A percentile compares a stretch with the other conserved stretches of the same genome.
Conservation (phyloP, 2,888 invertebrate genomes). For the Synanthedon andrenaeformis region DNA sequence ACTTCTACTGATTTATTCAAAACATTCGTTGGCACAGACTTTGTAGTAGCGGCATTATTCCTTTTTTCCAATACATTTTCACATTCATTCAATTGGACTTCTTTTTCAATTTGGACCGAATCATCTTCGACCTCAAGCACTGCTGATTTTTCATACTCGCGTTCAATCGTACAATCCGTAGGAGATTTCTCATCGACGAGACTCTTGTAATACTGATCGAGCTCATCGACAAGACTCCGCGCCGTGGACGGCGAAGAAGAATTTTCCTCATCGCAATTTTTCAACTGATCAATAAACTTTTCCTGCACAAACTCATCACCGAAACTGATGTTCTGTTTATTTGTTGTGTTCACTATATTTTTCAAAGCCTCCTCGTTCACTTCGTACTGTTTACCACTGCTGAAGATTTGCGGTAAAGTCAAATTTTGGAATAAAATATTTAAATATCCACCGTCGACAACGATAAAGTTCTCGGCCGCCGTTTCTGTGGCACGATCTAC, state of each 20-base stretch:
- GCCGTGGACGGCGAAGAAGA: slow-evolving; percentile 51
- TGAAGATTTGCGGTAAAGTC: slow-evolving; percentile 51
- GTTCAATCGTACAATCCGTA: background rate
- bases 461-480: slow-evolving; percentile 40
- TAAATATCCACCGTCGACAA: slow-evolving; percentile 54
- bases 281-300: slow-evolving; percentile 41
- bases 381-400: slow-evolving; percentile 52
- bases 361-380: slow-evolving; percentile 55
- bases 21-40: background rate
- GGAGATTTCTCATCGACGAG: slow-evolving; percentile 14
- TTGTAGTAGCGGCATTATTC: background rate
- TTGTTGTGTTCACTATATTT: slow-evolving; percentile 43
- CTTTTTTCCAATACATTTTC: background rate
- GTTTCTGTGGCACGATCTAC: slow-evolving; percentile 25
- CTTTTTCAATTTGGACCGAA: background rate
- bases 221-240: slow-evolving; percentile 54
- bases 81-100: background rate
- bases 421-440: slow-evolving; percentile 56
- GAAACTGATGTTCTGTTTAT: slow-evolving; percentile 18
- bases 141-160: background rate
- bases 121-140: slow-evolving; percentile 13
- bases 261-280: slow-evolving; percentile 32
- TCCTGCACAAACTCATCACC: slow-evolving; percentile 30
- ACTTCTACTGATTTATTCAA: background rate
- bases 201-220: slow-evolving; percentile 50